phyloP scores from a whole-genome alignment of 2,797 vertebrate genomes.

The Anas acuta region DNA sequence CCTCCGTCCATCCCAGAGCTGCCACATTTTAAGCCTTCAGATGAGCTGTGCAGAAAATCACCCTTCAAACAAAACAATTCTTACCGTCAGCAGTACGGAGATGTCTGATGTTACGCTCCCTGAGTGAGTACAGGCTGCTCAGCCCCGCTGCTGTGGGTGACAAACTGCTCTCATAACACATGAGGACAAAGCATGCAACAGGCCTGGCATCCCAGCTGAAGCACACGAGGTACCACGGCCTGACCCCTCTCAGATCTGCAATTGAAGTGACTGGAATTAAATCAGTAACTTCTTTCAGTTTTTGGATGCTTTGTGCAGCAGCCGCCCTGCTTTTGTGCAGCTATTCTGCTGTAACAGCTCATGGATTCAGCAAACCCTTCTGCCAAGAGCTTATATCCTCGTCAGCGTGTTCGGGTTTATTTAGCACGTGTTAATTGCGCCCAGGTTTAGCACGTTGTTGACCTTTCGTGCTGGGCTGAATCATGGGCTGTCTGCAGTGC shows the following conservation, averaged over 20 bases:
- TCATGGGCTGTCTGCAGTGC: neutral
- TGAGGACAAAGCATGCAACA: neutral
- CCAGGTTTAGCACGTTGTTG: neutral
- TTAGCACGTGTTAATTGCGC: neutral
- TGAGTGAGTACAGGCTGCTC: neutral
- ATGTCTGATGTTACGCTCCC: neutral
- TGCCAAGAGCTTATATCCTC: neutral
- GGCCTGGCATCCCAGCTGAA: neutral
- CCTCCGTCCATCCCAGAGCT: accelerated
- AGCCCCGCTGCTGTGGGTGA: neutral
- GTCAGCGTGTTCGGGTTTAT: neutral
- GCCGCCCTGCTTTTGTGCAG: neutral
- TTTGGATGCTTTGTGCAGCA: neutral
- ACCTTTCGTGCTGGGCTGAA: constrained; percentile 2
- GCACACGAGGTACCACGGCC: accelerated
- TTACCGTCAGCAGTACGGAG: accelerated
- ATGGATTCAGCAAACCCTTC: neutral
- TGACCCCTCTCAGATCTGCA: neutral
- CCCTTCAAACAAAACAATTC: neutral
- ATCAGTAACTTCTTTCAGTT: neutral
- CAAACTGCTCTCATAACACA: neutral
- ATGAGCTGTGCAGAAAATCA: neutral
- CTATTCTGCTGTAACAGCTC: neutral
- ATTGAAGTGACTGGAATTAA: neutral
- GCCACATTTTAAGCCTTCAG: neutral